Conservation (phyloP, 1,140 invertebrate genomes). For the Conopomorpha cramerella region DNA sequence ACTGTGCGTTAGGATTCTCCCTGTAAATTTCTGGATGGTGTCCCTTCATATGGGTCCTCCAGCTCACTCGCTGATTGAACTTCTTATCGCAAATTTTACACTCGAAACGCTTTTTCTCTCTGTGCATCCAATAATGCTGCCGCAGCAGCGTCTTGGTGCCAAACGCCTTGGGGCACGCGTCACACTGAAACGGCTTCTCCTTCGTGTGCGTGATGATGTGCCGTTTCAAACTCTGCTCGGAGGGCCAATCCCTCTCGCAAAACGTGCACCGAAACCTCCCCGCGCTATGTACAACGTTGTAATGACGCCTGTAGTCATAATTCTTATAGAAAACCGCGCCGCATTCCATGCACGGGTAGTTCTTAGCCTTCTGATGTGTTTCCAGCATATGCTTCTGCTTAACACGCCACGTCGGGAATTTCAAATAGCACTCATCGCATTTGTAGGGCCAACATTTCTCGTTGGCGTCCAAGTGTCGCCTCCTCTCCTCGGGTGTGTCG, state of each 20-base stretch:
- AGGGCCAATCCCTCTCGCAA: slow-evolving; percentile 8
- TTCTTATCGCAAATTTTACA: slow-evolving; percentile 63
- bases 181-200: slow-evolving; percentile 48
- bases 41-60: slow-evolving; percentile 18
- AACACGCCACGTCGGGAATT: slow-evolving; percentile 15
- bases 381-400: slow-evolving; percentile 15
- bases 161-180: slow-evolving; percentile 38
- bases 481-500: slow-evolving; percentile 2
- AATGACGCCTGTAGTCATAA: neutral
- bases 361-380: slow-evolving; percentile 15
- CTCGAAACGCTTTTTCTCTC: slow-evolving; percentile 61
- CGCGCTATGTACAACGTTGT: neutral
- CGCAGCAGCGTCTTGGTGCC: slow-evolving; percentile 14
- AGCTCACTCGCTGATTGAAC: slow-evolving; percentile 51
- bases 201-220: slow-evolving; percentile 52
- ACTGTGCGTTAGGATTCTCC: no score
- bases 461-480: slow-evolving; percentile 14
- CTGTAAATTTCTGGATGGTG: no score
- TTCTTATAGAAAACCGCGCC: no score
- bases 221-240: slow-evolving; percentile 23
- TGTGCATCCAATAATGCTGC: slow-evolving; percentile 56
- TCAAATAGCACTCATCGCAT: slow-evolving; percentile 17
- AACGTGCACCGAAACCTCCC: neutral
- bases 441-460: slow-evolving; percentile 19
- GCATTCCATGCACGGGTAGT: slow-evolving; percentile 4